Evolutionary conservation across 2,797 vertebrate genomes (phyloP), one percentile per base, ranked within the genome.

Genomic region (Dipus sagitta): DNA sequence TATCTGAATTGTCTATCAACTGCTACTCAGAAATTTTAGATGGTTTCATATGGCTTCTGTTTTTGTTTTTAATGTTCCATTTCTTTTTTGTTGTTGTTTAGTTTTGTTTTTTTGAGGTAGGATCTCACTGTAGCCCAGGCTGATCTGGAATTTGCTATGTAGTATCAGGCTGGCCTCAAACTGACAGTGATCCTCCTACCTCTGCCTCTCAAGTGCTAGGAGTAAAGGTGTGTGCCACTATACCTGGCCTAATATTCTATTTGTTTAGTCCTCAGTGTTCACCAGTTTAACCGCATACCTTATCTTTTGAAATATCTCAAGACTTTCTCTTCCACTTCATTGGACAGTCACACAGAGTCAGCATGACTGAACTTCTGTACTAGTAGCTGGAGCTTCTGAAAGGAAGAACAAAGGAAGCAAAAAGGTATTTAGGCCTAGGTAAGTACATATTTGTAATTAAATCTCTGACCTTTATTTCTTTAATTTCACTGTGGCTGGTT

Each of bases 221-320:
- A 47, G 6, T 47, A 47, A 47, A 47, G 42, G 42, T 4, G 42
- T 47, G 42, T 47, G 42, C 42, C 42, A 47, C 42, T 47, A 47
- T 47, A 47, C 42, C 42, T 47, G 42, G 42, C 42, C 67, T 76
- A 91, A 70, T 54, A 71, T 79, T 52, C 81, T 86, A 60, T 7
- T 60, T 58, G 10, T 58, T 91, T 87, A 76, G 5, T 14, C 38
- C 11, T 62, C 38, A 9, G 3, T 54, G 32, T 62, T 81, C 8
- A 38, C 42, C 70, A 92, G 1, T 82, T 86, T 90, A 52, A 85
- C 30, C 38, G 47, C 1, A 52, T 67, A 58, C 0, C 1, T 28
- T 74, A 83, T 70, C 20, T 68, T 92, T 84, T 87, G 8, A 8
- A 93, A 88, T 58, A 84, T 15, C 20, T 82, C 38, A 70, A 91